Percentiles rank a stretch among this genome's conserved stretches.
phyloP scores from a whole-genome alignment of 2,888 invertebrate species.

The Drosophila rellima region DNA sequence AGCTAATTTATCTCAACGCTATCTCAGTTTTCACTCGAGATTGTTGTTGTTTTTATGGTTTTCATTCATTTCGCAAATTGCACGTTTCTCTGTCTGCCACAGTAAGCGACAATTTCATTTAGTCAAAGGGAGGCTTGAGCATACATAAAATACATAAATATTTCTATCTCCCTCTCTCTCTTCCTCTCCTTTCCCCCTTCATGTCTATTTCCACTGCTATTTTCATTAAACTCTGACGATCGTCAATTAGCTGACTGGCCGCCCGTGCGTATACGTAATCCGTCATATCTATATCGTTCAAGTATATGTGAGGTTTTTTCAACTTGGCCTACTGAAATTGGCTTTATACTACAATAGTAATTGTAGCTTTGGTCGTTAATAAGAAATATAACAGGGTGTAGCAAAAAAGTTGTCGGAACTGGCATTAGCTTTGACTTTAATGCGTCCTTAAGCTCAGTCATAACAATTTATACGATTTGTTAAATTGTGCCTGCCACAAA shows the following conservation, averaged over 20 bases:
- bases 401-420: conserved; percentile 1
- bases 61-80: conserved; percentile 20
- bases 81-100: not conserved
- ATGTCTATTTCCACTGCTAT: conserved; percentile 9
- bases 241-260: conserved; percentile 55
- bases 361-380: conserved; percentile 5
- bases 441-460: conserved; percentile 8
- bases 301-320: conserved; percentile 1
- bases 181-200: conserved; percentile 12
- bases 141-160: conserved; percentile 7
- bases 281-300: conserved; percentile 1
- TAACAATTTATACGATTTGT: conserved; percentile 29
- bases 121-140: conserved; percentile 11
- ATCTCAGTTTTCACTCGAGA: conserved; percentile 50
- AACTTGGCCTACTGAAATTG: conserved; percentile 13
- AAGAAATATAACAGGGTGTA: not conserved
- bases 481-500: conserved; percentile 12
- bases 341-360: conserved; percentile 2
- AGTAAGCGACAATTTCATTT: conserved; percentile 4
- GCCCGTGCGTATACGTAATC: conserved; percentile 73
- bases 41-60: conserved; percentile 27
- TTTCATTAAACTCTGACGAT: conserved; percentile 21
- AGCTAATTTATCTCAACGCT: conserved; percentile 55
- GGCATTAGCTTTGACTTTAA: conserved; percentile 20
- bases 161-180: conserved; percentile 8